Evolutionary conservation across 2,113 vertebrate genomes (phyloP).

Genomic region (Garra rufa): DNA sequence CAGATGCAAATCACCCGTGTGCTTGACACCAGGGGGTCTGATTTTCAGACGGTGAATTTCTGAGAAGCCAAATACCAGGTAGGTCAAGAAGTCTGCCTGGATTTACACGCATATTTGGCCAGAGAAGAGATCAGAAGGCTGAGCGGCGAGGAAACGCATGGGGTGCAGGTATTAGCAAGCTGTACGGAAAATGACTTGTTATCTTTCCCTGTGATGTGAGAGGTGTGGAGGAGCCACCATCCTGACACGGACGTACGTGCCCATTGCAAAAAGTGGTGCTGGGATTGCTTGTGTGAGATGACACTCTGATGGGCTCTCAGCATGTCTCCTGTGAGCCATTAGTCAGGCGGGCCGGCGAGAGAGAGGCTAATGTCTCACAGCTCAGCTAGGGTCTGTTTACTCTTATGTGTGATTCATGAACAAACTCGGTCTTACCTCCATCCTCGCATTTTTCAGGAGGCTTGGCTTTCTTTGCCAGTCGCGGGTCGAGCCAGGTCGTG

Average conservation of each 20-base stretch:
- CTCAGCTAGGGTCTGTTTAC: slow-evolving; percentile 25
- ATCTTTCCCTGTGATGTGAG: slow-evolving; percentile 7
- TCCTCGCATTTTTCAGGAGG: slow-evolving; percentile 96
- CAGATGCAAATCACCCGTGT: slow-evolving; percentile 13
- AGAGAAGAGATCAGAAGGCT: not conserved
- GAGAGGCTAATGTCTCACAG: not conserved
- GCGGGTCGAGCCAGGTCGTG: slow-evolving; percentile 97
- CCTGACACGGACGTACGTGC: slow-evolving; percentile 53
- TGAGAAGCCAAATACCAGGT: slow-evolving; percentile 1
- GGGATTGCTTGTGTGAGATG: slow-evolving; percentile 69
- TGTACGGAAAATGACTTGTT: slow-evolving; percentile 21
- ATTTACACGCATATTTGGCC: not conserved
- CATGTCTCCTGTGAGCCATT: slow-evolving; percentile 65
- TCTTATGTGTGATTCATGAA: slow-evolving; percentile 22
- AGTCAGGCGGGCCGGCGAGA: slow-evolving; percentile 45
- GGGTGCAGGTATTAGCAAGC: not conserved
- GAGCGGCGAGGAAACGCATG: not conserved
- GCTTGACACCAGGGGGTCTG: slow-evolving; percentile 3
- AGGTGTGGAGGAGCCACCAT: slow-evolving; percentile 44
- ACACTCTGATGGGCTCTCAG: slow-evolving; percentile 66
- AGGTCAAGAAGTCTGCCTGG: slow-evolving; percentile 16
- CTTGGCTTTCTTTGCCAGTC: slow-evolving; percentile 97
- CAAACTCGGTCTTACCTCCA: slow-evolving; percentile 81
- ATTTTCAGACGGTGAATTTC: not conserved
- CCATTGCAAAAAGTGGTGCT: slow-evolving; percentile 64